A percentile compares a stretch with the other conserved stretches of the same genome.
Evolutionary conservation across 2,113 vertebrate species (phyloP).

Genomic region (Crotalus tigris): DNA sequence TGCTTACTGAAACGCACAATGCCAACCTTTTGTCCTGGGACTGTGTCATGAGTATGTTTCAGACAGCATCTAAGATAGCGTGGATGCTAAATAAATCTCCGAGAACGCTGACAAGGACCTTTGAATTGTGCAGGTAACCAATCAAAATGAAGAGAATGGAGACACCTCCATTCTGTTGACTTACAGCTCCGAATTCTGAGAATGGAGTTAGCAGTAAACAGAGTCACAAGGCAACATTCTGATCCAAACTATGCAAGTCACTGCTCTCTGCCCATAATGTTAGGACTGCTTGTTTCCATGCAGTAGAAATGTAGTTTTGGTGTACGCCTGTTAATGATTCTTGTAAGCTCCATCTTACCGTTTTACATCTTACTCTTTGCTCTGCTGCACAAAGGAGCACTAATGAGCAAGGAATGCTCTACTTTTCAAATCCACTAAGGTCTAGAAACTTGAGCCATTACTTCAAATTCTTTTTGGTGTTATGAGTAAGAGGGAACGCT

Average conservation of each 20-base stretch:
- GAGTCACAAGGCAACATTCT: conserved; percentile 1
- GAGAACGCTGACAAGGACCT: background rate
- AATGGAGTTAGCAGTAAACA: background rate
- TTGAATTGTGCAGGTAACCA: background rate
- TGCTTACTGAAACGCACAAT: background rate
- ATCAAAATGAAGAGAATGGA: background rate
- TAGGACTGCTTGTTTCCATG: background rate
- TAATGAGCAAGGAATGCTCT: background rate
- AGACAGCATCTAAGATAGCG: background rate
- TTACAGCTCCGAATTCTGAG: background rate
- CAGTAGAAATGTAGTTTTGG: background rate
- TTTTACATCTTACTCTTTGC: background rate
- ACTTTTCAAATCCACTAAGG: background rate
- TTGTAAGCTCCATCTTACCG: background rate
- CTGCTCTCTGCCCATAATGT: background rate
- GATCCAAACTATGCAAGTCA: background rate
- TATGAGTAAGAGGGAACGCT: background rate
- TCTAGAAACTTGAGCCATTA: background rate
- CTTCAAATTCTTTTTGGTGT: background rate
- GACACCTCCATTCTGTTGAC: background rate
- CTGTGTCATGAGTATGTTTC: background rate
- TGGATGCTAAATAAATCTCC: background rate
- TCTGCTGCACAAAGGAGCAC: background rate
- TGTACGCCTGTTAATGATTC: background rate
- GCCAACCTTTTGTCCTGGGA: background rate